Conservation (phyloP, 2,113 vertebrate genomes). For the Lycocorax pyrrhopterus region DNA sequence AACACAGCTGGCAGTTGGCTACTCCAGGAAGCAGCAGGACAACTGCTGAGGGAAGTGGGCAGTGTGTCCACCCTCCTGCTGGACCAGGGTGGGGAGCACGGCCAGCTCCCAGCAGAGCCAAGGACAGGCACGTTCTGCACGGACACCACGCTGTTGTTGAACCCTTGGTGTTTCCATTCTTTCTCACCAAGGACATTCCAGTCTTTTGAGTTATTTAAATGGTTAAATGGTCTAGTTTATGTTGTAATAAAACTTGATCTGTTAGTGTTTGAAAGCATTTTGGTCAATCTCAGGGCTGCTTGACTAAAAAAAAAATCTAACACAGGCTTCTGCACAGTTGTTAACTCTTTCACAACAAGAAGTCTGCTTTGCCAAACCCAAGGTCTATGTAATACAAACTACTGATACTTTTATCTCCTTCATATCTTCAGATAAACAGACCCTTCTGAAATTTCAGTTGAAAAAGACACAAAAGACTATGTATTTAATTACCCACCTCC, state of each 20-base stretch:
- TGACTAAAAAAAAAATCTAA: background rate
- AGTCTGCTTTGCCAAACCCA: background rate
- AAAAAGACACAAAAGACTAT: background rate
- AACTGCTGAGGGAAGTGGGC: background rate
- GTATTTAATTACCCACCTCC: background rate
- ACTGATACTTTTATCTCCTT: background rate
- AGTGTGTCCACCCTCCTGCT: background rate
- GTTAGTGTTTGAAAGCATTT: background rate
- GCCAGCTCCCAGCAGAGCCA: background rate
- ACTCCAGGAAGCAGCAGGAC: fast-evolving
- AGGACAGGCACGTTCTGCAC: background rate
- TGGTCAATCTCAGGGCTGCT: background rate
- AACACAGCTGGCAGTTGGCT: background rate
- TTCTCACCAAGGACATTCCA: background rate
- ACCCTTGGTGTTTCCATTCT: background rate
- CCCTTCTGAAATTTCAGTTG: slow-evolving; percentile 26
- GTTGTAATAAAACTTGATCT: background rate
- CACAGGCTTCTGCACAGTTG: background rate
- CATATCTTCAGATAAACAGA: slow-evolving; percentile 12
- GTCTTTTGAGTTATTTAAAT: background rate
- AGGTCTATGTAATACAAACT: background rate
- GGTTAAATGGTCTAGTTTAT: background rate
- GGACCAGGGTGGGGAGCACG: fast-evolving
- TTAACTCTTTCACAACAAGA: slow-evolving; percentile 7
- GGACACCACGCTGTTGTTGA: background rate